Evolutionary conservation across 2,113 vertebrate genomes (phyloP), one percentile per base, ranked within the genome.

Genomic region (Echinops telfairi): DNA sequence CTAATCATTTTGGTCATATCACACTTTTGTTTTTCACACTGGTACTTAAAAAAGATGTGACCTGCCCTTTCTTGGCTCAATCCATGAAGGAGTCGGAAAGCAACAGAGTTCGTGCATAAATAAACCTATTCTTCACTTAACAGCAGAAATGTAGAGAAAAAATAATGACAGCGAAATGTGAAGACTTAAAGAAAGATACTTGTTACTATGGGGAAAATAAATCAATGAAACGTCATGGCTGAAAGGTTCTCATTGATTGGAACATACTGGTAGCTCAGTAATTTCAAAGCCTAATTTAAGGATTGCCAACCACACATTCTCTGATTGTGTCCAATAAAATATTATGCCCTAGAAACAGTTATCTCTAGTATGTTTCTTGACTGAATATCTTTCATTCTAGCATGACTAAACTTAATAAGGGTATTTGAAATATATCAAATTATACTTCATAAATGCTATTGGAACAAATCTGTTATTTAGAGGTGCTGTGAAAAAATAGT

Each of bases 241-340:
- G 98, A 98, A 96, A 98, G 98, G 96, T 98, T 98, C 98, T 97
- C 98, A 98, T 98, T 99, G 99, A 99, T 99, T 99, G 98, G 98
- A 99, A 99, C 98, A 97, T 97, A 98, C 94, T 98, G 96, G 98
- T 97, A 98, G 98, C 95, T 94, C 93, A 97, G 97, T 98, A 96
- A 98, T 98, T 98, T 98, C 93, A 97, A 98, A 98, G 98, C 94
- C 89, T 96, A 97, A 82, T 92, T 95, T 95, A 97, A 91, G 76
- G 84, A 95, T 98, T 98, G 95, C 97, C 97, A 97, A 94, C 92
- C 94, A 96, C 96, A 97, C 86, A 96, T 97, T 97, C 97, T 96
- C 88, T 98, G 96, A 97, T 96, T 95, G 96, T 97, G 93, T 90
- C 95, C 96, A 96, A 95, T 97, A 98, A 98, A 98, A 97, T 36